Evolutionary conservation across 1,140 invertebrate genomes (phyloP).

Genomic region (Aphaenogaster ashmeadi): DNA sequence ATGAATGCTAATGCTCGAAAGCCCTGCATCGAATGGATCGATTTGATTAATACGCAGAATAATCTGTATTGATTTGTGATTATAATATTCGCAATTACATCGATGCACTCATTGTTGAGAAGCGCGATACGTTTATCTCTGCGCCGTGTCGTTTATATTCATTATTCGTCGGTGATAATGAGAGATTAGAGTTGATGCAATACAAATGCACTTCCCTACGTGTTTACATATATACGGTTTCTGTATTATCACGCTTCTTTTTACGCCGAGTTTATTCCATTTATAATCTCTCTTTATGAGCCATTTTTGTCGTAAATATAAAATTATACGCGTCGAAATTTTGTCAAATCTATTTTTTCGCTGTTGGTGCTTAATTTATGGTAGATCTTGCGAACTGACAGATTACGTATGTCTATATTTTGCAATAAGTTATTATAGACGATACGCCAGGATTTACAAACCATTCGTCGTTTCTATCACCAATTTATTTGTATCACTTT

Average conservation of each 20-base stretch:
- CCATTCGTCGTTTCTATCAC: neutral
- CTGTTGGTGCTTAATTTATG: neutral
- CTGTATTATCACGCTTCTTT: neutral
- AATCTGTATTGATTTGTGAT: slow-evolving; percentile 27
- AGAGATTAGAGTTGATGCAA: neutral
- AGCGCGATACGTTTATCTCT: neutral
- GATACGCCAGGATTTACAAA: neutral
- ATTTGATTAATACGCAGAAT: slow-evolving; percentile 24
- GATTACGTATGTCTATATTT: neutral
- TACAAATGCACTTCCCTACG: neutral
- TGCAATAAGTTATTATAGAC: neutral
- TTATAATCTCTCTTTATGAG: neutral
- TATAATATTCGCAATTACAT: neutral
- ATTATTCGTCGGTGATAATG: neutral
- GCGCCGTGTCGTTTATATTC: neutral
- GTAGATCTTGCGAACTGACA: neutral
- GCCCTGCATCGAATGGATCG: neutral
- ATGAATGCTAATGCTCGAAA: slow-evolving; percentile 22
- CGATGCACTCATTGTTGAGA: neutral
- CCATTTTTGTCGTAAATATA: neutral
- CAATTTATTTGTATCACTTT: neutral
- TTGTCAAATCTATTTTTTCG: neutral
- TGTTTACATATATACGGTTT: neutral
- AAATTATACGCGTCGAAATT: slow-evolving; percentile 4
- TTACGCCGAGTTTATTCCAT: neutral